Base-by-base conservation (phyloP, 2,888 invertebrate species). In the Entomobrya multifasciata region DNA sequence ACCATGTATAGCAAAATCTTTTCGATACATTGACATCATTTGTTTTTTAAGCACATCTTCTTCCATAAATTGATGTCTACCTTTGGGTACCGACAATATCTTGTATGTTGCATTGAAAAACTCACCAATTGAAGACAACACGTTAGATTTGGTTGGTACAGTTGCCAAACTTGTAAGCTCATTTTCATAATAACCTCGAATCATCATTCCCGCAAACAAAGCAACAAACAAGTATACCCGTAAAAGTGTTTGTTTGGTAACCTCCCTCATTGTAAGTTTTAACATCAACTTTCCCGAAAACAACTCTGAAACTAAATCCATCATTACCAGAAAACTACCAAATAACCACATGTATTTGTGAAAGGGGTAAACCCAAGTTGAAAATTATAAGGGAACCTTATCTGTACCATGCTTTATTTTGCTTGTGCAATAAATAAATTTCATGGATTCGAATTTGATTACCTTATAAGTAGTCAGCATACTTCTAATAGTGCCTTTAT, bases 171-270 rank as follows among this genome's bases (percentile, higher is more conserved):
- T 76, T 3, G 76, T 76, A 0, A 55, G 20, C 13, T 55, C 57
- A 55, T 76, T 76, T 76, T 76, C 76, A 55, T 76, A 76, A 55
- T 76, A 76, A 11, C 20, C 15, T 17, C 55, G 15, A n/a, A 76
- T 13, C 36, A 76, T 36, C 76, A 76, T 76, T 6, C 55, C 57
- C 8, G 17, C 22, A 30, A 57, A 55, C 13, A 76, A 25, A 17
- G 41, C 20, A 11, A 76, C 27, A 30, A 76, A 57, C 30, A n/a
- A 17, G 22, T 27, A 27, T 6, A n/a, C 20, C 8, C 10, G 10
- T 20, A 22, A 13, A 20, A 70, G 30, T 22, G 0, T 47, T 25
- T 22, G 22, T n/a, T 30, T 36, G 13, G 36, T n/a, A 11, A 2
- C 30, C n/a, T 65, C n/a, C 5, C 2, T 6, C 5, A 30, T 30